Evolutionary conservation across 2,888 invertebrate genomes (phyloP).

Genomic region (Rugalucina vietnamica): DNA sequence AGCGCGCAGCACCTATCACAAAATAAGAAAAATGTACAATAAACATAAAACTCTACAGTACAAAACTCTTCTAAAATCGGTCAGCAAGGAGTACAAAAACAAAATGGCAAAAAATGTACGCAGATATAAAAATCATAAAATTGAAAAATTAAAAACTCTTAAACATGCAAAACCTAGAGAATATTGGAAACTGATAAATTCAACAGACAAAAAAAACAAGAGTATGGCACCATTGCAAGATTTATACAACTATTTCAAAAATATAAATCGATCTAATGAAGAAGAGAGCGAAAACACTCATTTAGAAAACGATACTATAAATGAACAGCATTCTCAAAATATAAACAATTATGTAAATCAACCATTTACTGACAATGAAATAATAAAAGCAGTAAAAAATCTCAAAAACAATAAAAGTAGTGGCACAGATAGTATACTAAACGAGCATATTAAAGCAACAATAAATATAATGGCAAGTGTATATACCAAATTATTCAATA

Average conservation of each 20-base stretch:
- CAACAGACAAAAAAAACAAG: background rate
- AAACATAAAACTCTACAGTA: too few relatives aligned
- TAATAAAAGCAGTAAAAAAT: too few relatives aligned
- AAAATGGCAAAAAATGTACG: background rate
- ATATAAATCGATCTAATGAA: background rate
- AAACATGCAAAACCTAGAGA: background rate
- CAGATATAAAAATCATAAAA: background rate
- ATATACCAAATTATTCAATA: constrained; percentile 12
- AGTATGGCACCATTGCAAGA: background rate
- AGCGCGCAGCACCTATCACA: too few relatives aligned
- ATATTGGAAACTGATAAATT: background rate
- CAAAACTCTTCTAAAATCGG: too few relatives aligned
- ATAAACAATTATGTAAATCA: too few relatives aligned
- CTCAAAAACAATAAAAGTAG: too few relatives aligned
- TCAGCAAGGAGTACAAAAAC: background rate
- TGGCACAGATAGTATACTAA: too few relatives aligned
- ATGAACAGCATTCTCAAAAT: too few relatives aligned
- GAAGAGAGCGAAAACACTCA: background rate
- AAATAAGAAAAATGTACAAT: too few relatives aligned
- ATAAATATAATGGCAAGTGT: background rate
- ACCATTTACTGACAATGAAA: too few relatives aligned
- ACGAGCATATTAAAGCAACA: constrained; percentile 9
- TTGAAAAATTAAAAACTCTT: background rate
- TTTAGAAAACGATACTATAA: too few relatives aligned
- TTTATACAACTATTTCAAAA: background rate